Conservation (phyloP, 2,113 vertebrate genomes). For the Rhea pennata region DNA sequence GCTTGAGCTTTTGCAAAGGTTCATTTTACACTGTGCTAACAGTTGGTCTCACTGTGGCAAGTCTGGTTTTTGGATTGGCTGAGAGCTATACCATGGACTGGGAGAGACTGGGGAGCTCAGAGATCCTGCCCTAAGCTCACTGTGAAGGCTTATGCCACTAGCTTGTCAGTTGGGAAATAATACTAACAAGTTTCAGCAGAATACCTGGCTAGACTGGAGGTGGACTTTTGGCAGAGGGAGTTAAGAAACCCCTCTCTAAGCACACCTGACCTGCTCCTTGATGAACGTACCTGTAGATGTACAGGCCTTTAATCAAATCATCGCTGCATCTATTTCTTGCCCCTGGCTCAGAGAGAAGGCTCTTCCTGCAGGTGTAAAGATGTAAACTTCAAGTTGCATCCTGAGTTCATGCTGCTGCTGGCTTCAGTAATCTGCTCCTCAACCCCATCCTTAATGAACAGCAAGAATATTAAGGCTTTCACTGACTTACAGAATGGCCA, state of each 20-base stretch:
- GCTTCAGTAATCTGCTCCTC: not conserved
- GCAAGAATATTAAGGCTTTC: not conserved
- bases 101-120: not conserved
- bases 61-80: not conserved
- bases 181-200: not conserved
- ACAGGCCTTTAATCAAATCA: not conserved
- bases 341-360: not conserved
- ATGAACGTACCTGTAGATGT: not conserved
- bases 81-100: not conserved
- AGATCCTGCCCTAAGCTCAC: not conserved
- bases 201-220: not conserved
- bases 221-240: not conserved
- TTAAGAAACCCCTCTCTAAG: no score
- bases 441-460: not conserved
- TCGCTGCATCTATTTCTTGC: not conserved
- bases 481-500: not conserved
- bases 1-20: not conserved
- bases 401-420: not conserved
- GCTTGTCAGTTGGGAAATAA: not conserved
- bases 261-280: not conserved
- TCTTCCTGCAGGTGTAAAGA: not conserved
- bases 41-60: not conserved
- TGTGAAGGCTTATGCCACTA: not conserved
- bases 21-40: fast-evolving
- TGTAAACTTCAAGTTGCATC: not conserved